Evolutionary conservation across 2,113 vertebrate species (phyloP), one percentile per base, ranked within the genome.

Genomic region (Trematomus loennbergii): DNA sequence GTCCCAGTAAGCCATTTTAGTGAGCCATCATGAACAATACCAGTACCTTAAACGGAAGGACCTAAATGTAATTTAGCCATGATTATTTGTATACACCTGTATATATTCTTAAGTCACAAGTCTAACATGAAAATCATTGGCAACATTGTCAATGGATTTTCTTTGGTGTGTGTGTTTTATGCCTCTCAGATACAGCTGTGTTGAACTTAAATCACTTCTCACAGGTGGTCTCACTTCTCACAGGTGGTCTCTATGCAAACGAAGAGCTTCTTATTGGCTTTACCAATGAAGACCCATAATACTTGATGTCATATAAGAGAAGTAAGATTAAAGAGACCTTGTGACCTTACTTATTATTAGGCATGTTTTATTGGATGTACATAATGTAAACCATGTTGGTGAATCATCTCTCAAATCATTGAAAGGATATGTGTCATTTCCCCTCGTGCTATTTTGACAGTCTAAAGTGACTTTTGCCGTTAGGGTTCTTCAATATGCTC

Each of bases 401-500:
- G 18, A 83, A 69, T 68, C 36, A 15, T 67, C 1, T 57, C 48
- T 50, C 3, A 18, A 16, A 59, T 80, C 20, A 66, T n/a, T 48
- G 0, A 4, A n/a, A 58, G 5, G 9, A 55, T 22, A 9, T 20
- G 16, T 6, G 3, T 22, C 7, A 29, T 55, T 72, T 85, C 9
- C 5, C 15, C 65, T 65, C 73, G 17, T 67, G 0, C 9, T 40
- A 49, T 45, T 79, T 65, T 75, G n/a, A 75, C 79, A 40, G 52
- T 40, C 75, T 25, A 33, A 63, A 74, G 11, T 68, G 15, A 46
- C 3, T 22, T 25, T 70, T 16, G 13, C 52, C 20, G 18, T 49
- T 72, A 48, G 48, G 25, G 36, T 79, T 61, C 55, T 54, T 25
- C 81, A 79, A 80, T 82, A 58, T 55, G 48, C 81, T 87, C 67